phyloP scores from a whole-genome alignment of 2,888 invertebrate genomes.

The Carpatolechia fugitivella region DNA sequence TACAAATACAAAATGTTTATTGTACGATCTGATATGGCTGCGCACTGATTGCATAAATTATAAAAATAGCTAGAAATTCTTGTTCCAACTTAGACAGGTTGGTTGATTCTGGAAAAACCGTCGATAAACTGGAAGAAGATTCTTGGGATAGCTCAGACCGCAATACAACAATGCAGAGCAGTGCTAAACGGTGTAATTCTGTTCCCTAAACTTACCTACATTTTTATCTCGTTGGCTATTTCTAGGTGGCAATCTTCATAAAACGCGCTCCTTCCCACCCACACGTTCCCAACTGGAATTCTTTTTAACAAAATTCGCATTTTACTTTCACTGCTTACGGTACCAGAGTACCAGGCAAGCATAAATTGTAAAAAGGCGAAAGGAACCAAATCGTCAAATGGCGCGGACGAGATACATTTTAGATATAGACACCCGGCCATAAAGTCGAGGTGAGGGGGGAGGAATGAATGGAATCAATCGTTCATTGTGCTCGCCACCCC shows the following conservation, averaged over 20 bases:
- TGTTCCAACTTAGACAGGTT: too few relatives aligned
- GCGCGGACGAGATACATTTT: conserved; percentile 34
- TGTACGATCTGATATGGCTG: too few relatives aligned
- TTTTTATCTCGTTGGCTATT: not conserved
- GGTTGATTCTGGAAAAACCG: too few relatives aligned
- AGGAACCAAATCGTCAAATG: conserved; percentile 33
- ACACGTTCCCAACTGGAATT: conserved; percentile 2
- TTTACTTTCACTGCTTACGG: conserved; percentile 6
- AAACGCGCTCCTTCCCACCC: not conserved
- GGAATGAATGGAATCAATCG: conserved; percentile 7
- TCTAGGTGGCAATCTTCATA: not conserved
- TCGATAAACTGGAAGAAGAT: too few relatives aligned
- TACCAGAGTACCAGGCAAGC: conserved; percentile 17
- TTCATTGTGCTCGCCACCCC: conserved; percentile 8
- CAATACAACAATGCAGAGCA: too few relatives aligned
- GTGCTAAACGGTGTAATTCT: too few relatives aligned
- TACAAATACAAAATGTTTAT: too few relatives aligned
- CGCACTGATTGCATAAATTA: too few relatives aligned
- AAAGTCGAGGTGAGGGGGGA: conserved; percentile 12
- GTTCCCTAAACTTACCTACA: too few relatives aligned
- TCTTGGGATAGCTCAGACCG: too few relatives aligned
- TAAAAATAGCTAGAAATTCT: too few relatives aligned
- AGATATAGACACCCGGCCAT: conserved; percentile 21
- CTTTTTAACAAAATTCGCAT: conserved; percentile 1
- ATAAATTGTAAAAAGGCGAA: conserved; percentile 29